Conservation (phyloP, 2,797 vertebrate genomes). For the Rhynchonycteris naso region DNA sequence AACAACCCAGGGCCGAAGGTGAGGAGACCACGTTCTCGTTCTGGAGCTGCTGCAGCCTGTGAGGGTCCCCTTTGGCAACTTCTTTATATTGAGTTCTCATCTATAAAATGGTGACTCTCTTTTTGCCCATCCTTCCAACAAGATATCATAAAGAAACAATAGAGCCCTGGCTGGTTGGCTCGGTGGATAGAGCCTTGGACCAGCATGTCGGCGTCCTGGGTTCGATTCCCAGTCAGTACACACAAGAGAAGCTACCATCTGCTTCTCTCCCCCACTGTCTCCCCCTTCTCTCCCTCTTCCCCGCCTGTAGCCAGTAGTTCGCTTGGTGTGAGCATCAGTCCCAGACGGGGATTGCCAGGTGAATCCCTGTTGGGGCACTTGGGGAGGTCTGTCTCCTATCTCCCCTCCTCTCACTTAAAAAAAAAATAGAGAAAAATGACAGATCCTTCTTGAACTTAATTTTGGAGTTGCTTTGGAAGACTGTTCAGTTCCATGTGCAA, state of each 20-base stretch:
- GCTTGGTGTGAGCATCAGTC: too few species aligned
- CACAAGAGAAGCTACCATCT: too few species aligned
- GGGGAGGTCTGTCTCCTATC: too few species aligned
- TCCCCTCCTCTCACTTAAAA: neutral
- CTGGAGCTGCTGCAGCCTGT: neutral
- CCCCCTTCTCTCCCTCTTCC: too few species aligned
- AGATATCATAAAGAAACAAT: neutral
- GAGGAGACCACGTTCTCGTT: neutral
- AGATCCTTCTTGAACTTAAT: neutral
- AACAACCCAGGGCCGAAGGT: neutral
- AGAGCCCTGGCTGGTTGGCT: neutral
- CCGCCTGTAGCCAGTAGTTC: too few species aligned
- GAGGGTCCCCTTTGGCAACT: neutral
- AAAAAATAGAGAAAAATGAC: neutral
- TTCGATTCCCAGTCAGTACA: too few species aligned
- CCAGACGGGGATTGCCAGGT: too few species aligned
- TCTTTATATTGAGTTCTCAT: neutral
- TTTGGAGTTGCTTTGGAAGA: constrained; percentile 34
- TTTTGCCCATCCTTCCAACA: neutral
- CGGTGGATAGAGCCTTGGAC: too few species aligned
- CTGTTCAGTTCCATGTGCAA: neutral
- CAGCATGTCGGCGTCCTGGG: too few species aligned
- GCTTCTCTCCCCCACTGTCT: too few species aligned
- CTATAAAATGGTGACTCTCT: neutral
- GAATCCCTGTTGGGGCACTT: too few species aligned